Evolutionary conservation across 2,888 invertebrate genomes (phyloP), one percentile per base, ranked within the genome.

Genomic region (Zhengitettix transpicula): DNA sequence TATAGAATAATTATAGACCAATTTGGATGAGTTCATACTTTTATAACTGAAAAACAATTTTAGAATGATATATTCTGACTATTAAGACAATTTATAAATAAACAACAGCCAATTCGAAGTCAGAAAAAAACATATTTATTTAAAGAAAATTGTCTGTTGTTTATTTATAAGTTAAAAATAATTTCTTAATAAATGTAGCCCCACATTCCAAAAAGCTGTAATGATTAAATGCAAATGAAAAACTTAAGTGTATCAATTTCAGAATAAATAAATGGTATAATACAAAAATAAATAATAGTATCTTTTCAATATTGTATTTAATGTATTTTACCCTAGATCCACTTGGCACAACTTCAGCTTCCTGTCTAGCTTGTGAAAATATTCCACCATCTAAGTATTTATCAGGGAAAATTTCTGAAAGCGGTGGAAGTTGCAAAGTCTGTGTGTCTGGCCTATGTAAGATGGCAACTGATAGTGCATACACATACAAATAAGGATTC

Each of bases 401-500:
- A 68, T 85, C 84, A 0, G 92, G 93, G 71, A 92, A 89, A 0
- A 83, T 77, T 71, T 89, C 85, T 51, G 83, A 81, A 64, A 91
- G 81, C 0, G 87, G 81, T 0, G 90, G 90, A 55, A 88, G 71
- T 57, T 79, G 78, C 17, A 90, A 67, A 55, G 83, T 78, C 67
- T 81, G 81, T 3, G 87, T 86, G 69, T 89, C 88, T 0, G 73
- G 71, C 10, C 87, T 80, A 74, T 89, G 88, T 67, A 87, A 77
- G 17, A 89, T 72, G 0, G 87, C 85, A 10, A 90, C 87, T 0
- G 88, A 83, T 52, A 82, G 79, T 53, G 84, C 81, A 70, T 90
- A 91, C 71, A 89, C 85, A 74, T 87, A 92, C 64, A 92, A 72
- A 65, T 85, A 83, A 0, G 90, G 84, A 72, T 92, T 92, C 11